These are phyloP conservation scores for Thysanoteuthis rhombus DNA, from an alignment of 2,888 invertebrate genomes.

Conservation along the genomic window DNA sequence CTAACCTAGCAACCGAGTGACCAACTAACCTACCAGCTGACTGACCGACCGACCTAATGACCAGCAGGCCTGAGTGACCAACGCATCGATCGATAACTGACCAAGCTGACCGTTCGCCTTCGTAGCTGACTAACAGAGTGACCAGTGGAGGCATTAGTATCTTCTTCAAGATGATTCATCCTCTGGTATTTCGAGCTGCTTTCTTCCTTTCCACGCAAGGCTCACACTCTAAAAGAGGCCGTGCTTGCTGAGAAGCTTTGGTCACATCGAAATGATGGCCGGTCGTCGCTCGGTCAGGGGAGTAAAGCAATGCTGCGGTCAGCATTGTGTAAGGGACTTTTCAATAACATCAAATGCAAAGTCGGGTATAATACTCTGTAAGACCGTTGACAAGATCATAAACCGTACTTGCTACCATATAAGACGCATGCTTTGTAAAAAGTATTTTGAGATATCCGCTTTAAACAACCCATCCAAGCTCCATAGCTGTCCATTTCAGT, in stretches of 20 bases:
- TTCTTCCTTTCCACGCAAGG: not conserved
- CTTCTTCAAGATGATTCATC: not conserved
- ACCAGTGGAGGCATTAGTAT: not conserved
- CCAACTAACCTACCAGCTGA: not conserved
- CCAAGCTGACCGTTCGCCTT: not conserved
- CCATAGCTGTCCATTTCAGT: too few species aligned
- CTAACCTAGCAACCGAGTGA: not conserved
- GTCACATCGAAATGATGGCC: not conserved
- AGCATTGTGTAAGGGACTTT: not conserved
- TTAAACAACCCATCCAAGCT: too few species aligned
- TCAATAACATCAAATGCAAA: too few species aligned
- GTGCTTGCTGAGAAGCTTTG: not conserved
- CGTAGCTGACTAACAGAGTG: not conserved
- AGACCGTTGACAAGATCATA: too few species aligned
- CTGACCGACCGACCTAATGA: not conserved
- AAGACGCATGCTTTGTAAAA: too few species aligned
- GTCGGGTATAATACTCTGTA: too few species aligned
- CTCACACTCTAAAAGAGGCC: not conserved
- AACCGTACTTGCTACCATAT: too few species aligned
- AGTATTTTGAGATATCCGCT: too few species aligned
- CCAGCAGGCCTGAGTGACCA: not conserved
- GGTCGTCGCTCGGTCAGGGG: not conserved
- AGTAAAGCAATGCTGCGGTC: not conserved
- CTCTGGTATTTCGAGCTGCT: not conserved
- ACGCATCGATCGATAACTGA: not conserved